Conservation (phyloP, 2,113 vertebrate genomes). For the Gymnogyps californianus region DNA sequence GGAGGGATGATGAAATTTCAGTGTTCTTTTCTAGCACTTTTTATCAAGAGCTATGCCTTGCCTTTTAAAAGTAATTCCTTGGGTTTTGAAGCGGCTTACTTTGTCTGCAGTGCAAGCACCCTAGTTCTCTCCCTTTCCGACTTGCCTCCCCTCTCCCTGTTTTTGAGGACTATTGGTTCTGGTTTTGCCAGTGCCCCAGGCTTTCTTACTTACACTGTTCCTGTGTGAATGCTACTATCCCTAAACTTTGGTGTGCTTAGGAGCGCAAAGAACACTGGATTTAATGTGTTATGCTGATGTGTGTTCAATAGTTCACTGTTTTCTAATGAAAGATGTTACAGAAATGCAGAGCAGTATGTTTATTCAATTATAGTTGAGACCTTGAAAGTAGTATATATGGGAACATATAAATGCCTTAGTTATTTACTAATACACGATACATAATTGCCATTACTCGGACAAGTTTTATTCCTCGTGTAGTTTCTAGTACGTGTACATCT, state of each 20-base stretch:
- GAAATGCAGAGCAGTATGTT: neutral
- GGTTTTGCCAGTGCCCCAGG: neutral
- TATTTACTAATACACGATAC: neutral
- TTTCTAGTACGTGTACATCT: neutral
- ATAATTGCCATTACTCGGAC: neutral
- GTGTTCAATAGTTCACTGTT: neutral
- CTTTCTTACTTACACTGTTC: neutral
- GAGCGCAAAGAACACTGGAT: neutral
- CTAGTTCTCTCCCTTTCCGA: neutral
- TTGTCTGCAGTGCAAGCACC: neutral
- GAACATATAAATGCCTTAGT: neutral
- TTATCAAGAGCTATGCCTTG: neutral
- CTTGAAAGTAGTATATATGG: neutral
- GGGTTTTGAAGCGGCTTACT: neutral
- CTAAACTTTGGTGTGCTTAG: neutral
- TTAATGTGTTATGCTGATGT: neutral
- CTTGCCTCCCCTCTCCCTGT: neutral
- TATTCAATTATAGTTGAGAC: neutral
- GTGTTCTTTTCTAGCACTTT: conserved; percentile 1
- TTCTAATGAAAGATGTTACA: neutral
- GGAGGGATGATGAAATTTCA: conserved; percentile 4
- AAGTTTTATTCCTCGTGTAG: neutral
- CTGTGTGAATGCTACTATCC: neutral
- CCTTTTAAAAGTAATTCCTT: neutral
- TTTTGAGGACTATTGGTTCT: neutral